These are phyloP conservation scores for Asobara japonica DNA, from an alignment of 1,140 invertebrate species.

Conservation along the genomic window DNA sequence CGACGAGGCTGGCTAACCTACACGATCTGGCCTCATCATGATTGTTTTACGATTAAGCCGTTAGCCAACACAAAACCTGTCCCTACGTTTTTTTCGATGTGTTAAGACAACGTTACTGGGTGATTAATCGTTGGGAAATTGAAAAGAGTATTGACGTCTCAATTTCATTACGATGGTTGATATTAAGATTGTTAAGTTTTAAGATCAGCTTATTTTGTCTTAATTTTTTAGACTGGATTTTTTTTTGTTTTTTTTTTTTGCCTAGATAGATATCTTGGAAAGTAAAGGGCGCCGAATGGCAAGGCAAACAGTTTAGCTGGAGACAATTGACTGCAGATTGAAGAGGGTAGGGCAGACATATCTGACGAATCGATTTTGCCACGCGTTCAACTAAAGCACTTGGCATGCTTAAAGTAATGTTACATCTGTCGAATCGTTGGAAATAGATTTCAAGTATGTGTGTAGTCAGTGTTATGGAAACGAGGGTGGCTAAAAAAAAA, in stretches of 20 bases:
- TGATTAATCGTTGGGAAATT: conserved; percentile 68
- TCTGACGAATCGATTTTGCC: conserved; percentile 37
- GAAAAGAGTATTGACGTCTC: conserved; percentile 60
- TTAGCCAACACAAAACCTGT: conserved; percentile 46
- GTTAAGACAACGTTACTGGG: conserved; percentile 16
- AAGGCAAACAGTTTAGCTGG: conserved; percentile 69
- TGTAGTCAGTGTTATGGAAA: conserved; percentile 19
- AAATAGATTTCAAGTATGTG: conserved; percentile 57
- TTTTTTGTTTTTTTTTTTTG: too few species aligned
- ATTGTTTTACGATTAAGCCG: conserved; percentile 68
- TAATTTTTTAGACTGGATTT: too few species aligned
- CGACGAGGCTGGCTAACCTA: not conserved
- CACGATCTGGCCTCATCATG: conserved; percentile 44
- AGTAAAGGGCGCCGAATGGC: conserved; percentile 65
- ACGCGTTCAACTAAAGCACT: conserved; percentile 32
- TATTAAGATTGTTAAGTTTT: too few species aligned
- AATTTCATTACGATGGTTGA: conserved; percentile 44
- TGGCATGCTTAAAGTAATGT: conserved; percentile 38
- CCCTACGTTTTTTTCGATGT: conserved; percentile 6
- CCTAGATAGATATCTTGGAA: too few species aligned
- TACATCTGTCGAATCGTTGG: conserved; percentile 52
- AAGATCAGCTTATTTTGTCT: not conserved
- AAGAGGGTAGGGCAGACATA: conserved; percentile 55
- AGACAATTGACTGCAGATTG: conserved; percentile 69
- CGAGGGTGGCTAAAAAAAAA: conserved; percentile 9